Evolutionary conservation across 1,140 invertebrate species (phyloP).

Genomic region (Plodia interpunctella): DNA sequence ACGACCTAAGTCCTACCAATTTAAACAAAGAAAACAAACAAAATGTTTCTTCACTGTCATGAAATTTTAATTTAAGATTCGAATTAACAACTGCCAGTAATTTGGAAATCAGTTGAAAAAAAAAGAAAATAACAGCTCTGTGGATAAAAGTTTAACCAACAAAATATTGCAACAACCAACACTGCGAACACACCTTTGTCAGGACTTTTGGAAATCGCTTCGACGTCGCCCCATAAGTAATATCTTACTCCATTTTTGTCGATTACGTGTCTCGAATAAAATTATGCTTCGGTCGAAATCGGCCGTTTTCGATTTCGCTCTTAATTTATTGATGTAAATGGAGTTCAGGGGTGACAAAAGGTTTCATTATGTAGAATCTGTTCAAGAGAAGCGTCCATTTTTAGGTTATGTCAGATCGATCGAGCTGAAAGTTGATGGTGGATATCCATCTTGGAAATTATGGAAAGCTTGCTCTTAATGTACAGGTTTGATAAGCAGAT

Average conservation of each 20-base stretch:
- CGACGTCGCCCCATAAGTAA: conserved; percentile 21
- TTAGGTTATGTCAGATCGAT: neutral
- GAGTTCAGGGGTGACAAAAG: neutral
- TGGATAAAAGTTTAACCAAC: too few species aligned
- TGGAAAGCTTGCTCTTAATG: neutral
- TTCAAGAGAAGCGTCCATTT: neutral
- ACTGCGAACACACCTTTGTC: conserved; percentile 3
- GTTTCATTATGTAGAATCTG: neutral
- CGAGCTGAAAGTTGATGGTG: neutral
- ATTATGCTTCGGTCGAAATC: conserved; percentile 14
- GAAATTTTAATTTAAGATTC: too few species aligned
- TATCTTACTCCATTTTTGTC: conserved; percentile 26
- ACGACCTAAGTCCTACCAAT: too few species aligned
- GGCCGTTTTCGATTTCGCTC: neutral
- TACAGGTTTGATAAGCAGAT: too few species aligned
- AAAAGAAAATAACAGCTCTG: too few species aligned
- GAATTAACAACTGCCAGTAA: too few species aligned
- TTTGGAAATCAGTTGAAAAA: too few species aligned
- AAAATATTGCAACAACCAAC: too few species aligned
- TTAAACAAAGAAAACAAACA: too few species aligned
- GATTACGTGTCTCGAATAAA: conserved; percentile 34
- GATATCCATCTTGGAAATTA: neutral
- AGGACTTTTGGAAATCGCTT: conserved; percentile 30
- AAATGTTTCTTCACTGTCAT: too few species aligned
- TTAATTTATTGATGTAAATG: conserved; percentile 1